These are phyloP conservation scores for Antechinus stuartii DNA, from an alignment of 2,113 vertebrate species.

Conservation along the genomic window DNA sequence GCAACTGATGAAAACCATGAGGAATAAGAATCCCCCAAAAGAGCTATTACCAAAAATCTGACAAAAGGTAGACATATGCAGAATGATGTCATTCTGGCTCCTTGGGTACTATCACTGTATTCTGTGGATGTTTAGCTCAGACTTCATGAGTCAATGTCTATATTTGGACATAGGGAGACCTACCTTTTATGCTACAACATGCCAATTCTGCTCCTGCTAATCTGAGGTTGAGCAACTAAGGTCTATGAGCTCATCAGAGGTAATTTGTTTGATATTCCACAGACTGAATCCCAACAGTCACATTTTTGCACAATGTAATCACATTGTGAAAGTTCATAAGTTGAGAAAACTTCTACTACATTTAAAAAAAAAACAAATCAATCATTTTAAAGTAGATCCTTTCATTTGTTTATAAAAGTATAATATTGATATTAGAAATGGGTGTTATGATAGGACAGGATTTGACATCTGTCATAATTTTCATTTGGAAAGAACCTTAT, in stretches of 20 bases:
- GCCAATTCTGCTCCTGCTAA: conserved; percentile 53
- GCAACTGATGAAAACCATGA: conserved; percentile 49
- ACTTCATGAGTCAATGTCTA: conserved; percentile 68
- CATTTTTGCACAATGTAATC: background rate
- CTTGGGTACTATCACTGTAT: conserved; percentile 65
- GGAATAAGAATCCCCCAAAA: conserved; percentile 33
- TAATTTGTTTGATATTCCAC: conserved; percentile 50
- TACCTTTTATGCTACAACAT: conserved; percentile 48
- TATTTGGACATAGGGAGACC: conserved; percentile 70
- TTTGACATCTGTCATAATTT: background rate
- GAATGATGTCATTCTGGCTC: conserved; percentile 71
- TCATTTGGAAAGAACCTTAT: background rate
- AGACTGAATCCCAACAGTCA: conserved; percentile 33
- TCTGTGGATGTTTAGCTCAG: conserved; percentile 58
- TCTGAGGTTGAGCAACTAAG: conserved; percentile 61
- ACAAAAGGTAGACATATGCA: conserved; percentile 65
- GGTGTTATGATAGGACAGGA: background rate
- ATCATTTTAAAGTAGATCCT: conserved; percentile 40
- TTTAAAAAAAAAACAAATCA: conserved; percentile 26
- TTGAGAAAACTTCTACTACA: background rate
- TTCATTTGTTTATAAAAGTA: background rate
- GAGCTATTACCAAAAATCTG: conserved; percentile 49
- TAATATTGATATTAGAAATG: background rate
- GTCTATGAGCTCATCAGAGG: conserved; percentile 62
- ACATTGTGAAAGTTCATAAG: background rate